Conservation (phyloP, 2,888 invertebrate species). For the Clostera curtula region DNA sequence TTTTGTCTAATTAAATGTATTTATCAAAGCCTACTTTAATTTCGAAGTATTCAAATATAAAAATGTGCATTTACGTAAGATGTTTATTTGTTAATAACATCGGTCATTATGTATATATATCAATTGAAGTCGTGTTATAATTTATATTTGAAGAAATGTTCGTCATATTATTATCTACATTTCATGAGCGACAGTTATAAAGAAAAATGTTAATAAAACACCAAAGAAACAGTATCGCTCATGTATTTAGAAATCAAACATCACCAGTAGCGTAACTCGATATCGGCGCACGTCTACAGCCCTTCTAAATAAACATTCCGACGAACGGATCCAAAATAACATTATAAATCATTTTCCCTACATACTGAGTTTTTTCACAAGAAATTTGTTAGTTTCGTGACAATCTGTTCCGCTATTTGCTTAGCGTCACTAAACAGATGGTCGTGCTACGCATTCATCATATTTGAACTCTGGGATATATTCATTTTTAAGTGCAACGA, state of each 20-base stretch:
- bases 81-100: too few relatives aligned
- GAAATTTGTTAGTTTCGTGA: conserved; percentile 69
- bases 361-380: conserved; percentile 45
- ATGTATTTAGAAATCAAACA: conserved; percentile 40
- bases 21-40: too few relatives aligned
- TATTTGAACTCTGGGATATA: conserved; percentile 48
- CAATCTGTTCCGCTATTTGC: conserved; percentile 75
- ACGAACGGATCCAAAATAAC: conserved; percentile 64
- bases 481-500: conserved; percentile 40
- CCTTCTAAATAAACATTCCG: conserved; percentile 55
- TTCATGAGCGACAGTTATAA: conserved; percentile 6
- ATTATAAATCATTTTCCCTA: conserved; percentile 66
- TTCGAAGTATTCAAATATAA: too few relatives aligned
- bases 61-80: too few relatives aligned
- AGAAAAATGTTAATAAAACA: too few relatives aligned
- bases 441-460: conserved; percentile 50
- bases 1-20: too few relatives aligned
- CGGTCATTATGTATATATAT: too few relatives aligned
- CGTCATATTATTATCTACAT: conserved; percentile 1
- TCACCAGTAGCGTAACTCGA: conserved; percentile 41
- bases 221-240: conserved; percentile 28
- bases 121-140: too few relatives aligned
- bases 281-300: conserved; percentile 42
- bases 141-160: too few relatives aligned
- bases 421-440: conserved; percentile 66